These are phyloP conservation scores for Bombyx huttoni DNA, from an alignment of 2,888 invertebrate species.

Conservation along the genomic window DNA sequence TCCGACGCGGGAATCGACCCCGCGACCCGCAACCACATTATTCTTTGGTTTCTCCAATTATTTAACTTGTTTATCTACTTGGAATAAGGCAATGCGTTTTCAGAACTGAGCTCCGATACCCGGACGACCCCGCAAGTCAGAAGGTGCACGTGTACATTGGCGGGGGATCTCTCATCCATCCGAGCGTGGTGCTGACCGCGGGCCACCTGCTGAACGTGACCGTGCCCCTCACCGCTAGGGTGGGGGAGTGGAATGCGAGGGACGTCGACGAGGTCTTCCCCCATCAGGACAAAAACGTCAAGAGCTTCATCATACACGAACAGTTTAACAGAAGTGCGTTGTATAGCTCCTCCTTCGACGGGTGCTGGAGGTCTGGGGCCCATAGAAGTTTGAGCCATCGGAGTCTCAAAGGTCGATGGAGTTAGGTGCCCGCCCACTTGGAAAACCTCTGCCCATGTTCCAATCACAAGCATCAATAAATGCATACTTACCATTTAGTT, in stretches of 20 bases:
- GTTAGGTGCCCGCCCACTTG: too few species aligned
- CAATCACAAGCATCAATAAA: too few species aligned
- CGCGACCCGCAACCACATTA: too few species aligned
- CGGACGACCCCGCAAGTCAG: slow-evolving; percentile 47
- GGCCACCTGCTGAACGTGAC: slow-evolving; percentile 71
- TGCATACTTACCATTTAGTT: too few species aligned
- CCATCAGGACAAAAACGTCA: slow-evolving; percentile 79
- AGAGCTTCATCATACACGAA: slow-evolving; percentile 71
- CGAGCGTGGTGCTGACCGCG: slow-evolving; percentile 82
- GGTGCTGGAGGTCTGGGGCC: too few species aligned
- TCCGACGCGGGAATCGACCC: too few species aligned
- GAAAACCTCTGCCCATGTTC: too few species aligned
- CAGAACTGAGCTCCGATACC: slow-evolving; percentile 54
- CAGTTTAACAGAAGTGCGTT: slow-evolving; percentile 65
- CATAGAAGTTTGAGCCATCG: too few species aligned
- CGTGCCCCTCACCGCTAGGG: slow-evolving; percentile 61
- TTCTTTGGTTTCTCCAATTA: too few species aligned
- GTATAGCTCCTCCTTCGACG: too few species aligned
- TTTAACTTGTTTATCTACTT: neutral
- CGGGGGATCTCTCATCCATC: slow-evolving; percentile 85
- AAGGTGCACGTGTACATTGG: slow-evolving; percentile 76
- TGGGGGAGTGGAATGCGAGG: slow-evolving; percentile 89
- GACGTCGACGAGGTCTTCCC: slow-evolving; percentile 77
- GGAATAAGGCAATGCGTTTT: neutral
- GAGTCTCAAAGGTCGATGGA: too few species aligned